These are phyloP conservation scores for Eulimnadia texana DNA, from an alignment of 1,140 invertebrate genomes.

Conservation along the genomic window DNA sequence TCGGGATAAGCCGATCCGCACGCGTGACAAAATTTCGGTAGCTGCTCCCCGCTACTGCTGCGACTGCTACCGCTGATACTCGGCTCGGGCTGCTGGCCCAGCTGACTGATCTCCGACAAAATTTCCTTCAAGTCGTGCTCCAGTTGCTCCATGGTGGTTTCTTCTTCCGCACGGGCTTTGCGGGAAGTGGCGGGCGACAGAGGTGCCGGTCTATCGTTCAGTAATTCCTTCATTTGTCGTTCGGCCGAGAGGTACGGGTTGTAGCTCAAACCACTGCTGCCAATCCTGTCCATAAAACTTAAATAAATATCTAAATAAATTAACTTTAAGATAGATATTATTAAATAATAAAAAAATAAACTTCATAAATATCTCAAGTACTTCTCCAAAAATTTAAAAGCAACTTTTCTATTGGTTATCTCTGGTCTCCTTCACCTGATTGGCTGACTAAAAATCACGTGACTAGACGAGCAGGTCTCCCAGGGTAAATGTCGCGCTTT, in stretches of 20 bases:
- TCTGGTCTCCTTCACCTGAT: no score
- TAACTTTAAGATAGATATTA: not conserved
- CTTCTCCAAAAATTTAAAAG: no score
- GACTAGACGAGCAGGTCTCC: not conserved
- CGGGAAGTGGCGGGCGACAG: not conserved
- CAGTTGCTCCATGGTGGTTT: slow-evolving; percentile 9
- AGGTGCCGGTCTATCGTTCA: slow-evolving; percentile 10
- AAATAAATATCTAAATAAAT: no score
- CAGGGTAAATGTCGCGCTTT: not conserved
- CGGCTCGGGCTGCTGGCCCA: not conserved
- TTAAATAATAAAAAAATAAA: no score
- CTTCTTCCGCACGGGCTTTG: not conserved
- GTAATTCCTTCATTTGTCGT: slow-evolving; percentile 16
- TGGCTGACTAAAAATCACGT: no score
- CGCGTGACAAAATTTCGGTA: slow-evolving; percentile 12
- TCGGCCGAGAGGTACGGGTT: slow-evolving; percentile 17
- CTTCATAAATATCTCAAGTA: no score
- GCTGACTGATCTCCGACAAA: slow-evolving; percentile 7
- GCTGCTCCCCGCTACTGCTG: not conserved
- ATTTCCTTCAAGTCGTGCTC: slow-evolving; percentile 14
- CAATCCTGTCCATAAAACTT: not conserved
- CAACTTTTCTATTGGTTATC: no score
- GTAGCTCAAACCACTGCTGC: slow-evolving; percentile 8
- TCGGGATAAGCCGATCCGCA: slow-evolving; percentile 11
- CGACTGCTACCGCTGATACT: not conserved